Evolutionary conservation across 2,113 vertebrate species (phyloP), one percentile per base, ranked within the genome.

Genomic region (Mirounga angustirostris): DNA sequence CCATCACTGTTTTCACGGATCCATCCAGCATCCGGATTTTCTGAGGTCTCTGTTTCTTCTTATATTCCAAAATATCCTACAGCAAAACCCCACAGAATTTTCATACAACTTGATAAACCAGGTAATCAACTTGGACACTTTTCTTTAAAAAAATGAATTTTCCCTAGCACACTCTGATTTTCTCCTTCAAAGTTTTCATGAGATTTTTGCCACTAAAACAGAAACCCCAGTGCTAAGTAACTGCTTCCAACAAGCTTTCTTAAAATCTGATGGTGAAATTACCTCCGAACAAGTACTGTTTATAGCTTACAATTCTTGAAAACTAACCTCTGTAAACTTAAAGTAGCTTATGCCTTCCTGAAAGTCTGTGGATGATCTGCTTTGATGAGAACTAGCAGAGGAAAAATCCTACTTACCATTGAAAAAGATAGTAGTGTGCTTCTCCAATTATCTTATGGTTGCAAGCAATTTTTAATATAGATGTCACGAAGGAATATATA

Each of bases 11-110:
- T 98, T 99, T 99, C 85, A 99, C 99, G 0, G 99, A 99, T 2
- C 99, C 99, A 89, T 99, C 99, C 97, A 99, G 98, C 99, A 99
- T 99, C 82, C 99, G 99, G 94, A 99, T 99, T 98, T 99, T 99
- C 97, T 99, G 99, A 4, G 99, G 99, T 96, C 99, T 99, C 96
- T 99, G 99, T 89, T 99, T 99, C 99, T 99, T 99, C 98, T 99
- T 99, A 97, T 99, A 99, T 97, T 99, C 99, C 98, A 99, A 91
- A 90, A 99, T 97, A 97, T 99, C 99, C 99, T 99, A 97, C 54
- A 86, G 89, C 84, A 83, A 97, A 98, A 93, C 18, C 97, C 73
- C 4, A 85, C 4, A 33, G 30, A 61, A 4, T 40, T 43, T 50
- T 91, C 19, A 59, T 15, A 50, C 19, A 33, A 26, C 28, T 0